Percentiles rank a stretch among this genome's conserved stretches.
Evolutionary conservation across 2,113 vertebrate species (phyloP).

Genomic region (Leucoraja erinaceus): DNA sequence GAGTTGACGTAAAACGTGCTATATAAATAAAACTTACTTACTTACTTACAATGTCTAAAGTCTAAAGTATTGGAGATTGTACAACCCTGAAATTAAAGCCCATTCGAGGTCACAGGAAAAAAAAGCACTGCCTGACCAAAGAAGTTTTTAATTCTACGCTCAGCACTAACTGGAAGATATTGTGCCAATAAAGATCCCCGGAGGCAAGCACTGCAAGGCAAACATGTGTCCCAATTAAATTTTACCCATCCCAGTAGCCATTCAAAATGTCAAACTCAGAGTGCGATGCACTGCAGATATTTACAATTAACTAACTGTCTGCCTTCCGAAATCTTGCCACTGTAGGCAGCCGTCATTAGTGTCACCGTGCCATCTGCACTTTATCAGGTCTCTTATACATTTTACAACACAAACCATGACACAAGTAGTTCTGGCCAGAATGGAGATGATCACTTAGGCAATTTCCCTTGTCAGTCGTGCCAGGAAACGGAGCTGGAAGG

Average conservation of each 20-base stretch:
- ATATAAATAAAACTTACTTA: too few species aligned
- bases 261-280: conserved; percentile 19
- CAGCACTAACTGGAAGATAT: not conserved
- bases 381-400: not conserved
- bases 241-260: conserved; percentile 13
- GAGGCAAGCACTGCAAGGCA: conserved; percentile 18
- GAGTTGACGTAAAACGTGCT: too few species aligned
- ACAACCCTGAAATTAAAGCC: not conserved
- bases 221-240: conserved; percentile 27
- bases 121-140: not conserved
- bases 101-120: not conserved
- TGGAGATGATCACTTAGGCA: not conserved
- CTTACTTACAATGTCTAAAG: too few species aligned
- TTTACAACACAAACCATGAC: not conserved
- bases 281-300: not conserved
- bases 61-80: too few species aligned
- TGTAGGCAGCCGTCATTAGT: not conserved
- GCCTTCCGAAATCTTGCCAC: not conserved
- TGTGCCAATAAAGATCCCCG: not conserved
- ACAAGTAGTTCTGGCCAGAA: not conserved
- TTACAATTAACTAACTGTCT: not conserved
- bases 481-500: not conserved
- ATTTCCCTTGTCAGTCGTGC: not conserved
- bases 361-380: not conserved
- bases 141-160: not conserved